These are phyloP conservation scores for Harpalus rubripes DNA, from an alignment of 2,888 invertebrate genomes.

Conservation along the genomic window DNA sequence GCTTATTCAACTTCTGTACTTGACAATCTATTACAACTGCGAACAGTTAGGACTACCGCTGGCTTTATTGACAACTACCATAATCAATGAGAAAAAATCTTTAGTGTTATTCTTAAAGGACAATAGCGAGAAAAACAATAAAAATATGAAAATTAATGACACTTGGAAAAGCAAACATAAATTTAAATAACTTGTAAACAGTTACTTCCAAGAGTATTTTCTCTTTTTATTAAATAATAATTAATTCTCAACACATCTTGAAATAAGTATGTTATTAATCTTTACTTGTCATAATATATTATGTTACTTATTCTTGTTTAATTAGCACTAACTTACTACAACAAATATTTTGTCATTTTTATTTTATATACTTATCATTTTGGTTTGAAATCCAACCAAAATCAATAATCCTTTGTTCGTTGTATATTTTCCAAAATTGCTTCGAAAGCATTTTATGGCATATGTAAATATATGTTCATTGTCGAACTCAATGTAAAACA, in stretches of 20 bases:
- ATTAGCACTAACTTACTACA: too few relatives aligned
- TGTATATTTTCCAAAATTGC: too few relatives aligned
- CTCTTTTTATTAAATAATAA: background rate
- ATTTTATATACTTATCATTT: too few relatives aligned
- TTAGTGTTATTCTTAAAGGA: background rate
- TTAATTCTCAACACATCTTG: background rate
- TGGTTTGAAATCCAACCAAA: too few relatives aligned
- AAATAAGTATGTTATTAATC: background rate
- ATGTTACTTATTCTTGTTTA: too few relatives aligned
- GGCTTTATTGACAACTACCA: slow-evolving; percentile 17
- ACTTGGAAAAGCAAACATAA: background rate
- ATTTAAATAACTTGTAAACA: background rate
- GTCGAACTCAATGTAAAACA: too few relatives aligned
- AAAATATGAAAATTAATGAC: background rate
- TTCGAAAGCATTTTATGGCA: too few relatives aligned
- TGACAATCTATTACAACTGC: slow-evolving; percentile 26
- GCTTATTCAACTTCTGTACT: slow-evolving; percentile 25
- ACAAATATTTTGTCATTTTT: too few relatives aligned
- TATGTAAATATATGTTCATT: too few relatives aligned
- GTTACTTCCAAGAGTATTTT: background rate
- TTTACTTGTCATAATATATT: background rate
- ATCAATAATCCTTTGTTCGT: too few relatives aligned
- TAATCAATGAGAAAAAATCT: background rate
- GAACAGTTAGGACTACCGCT: slow-evolving; percentile 41
- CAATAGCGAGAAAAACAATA: background rate